Conservation (phyloP, 2,113 vertebrate species). For the Saccopteryx leptura region DNA sequence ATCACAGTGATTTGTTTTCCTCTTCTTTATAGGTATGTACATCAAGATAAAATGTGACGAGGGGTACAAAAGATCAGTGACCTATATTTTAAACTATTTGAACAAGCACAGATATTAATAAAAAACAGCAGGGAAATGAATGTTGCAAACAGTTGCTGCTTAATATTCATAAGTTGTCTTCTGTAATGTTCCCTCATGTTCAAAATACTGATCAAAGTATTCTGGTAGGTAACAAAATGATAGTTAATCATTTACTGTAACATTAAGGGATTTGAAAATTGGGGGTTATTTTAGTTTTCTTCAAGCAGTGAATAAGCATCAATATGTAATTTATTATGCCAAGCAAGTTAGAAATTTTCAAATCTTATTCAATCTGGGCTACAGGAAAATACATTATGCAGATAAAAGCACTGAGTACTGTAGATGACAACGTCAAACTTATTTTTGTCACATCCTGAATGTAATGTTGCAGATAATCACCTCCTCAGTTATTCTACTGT, state of each 20-base stretch:
- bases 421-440: conserved; percentile 16
- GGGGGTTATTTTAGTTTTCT: conserved; percentile 64
- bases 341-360: conserved; percentile 53
- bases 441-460: conserved; percentile 24
- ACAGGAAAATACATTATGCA: conserved; percentile 47
- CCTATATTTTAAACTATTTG: neutral
- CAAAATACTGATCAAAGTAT: conserved; percentile 56
- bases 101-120: conserved; percentile 14
- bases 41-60: conserved; percentile 45
- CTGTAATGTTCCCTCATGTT: conserved; percentile 34
- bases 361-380: conserved; percentile 29
- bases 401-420: conserved; percentile 6
- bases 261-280: conserved; percentile 58
- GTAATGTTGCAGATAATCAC: neutral
- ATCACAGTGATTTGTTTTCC: neutral
- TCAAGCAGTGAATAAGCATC: conserved; percentile 39
- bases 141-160: neutral
- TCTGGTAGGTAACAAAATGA: conserved; percentile 61
- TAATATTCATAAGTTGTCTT: conserved; percentile 53
- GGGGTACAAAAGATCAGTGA: neutral
- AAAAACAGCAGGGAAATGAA: conserved; percentile 57
- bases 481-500: neutral
- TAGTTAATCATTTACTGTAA: conserved; percentile 51
- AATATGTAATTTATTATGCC: conserved; percentile 47
- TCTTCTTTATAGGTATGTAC: conserved; percentile 19